Evolutionary conservation across 2,888 invertebrate genomes (phyloP).

Genomic region (Empis livida): DNA sequence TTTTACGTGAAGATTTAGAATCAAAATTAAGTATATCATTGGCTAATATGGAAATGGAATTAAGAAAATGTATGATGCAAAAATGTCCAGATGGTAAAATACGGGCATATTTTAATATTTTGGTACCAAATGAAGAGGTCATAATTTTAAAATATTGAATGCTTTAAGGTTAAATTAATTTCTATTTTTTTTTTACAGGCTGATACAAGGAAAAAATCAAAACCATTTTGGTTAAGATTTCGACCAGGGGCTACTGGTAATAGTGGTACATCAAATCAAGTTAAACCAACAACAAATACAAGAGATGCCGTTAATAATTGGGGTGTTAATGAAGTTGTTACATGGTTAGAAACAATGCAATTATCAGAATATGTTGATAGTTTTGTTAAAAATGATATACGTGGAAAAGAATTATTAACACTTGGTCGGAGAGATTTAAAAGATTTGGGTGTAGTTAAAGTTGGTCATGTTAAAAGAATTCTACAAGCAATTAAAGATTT

Average conservation of each 20-base stretch:
- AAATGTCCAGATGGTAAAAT: slow-evolving; percentile 32
- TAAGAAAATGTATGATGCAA: slow-evolving; percentile 50
- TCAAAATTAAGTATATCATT: slow-evolving; percentile 53
- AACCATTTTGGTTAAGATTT: slow-evolving; percentile 57
- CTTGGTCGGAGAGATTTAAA: slow-evolving; percentile 76
- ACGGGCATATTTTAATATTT: slow-evolving; percentile 32
- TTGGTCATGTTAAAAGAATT: slow-evolving; percentile 91
- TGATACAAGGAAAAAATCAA: slow-evolving; percentile 45
- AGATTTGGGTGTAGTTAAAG: slow-evolving; percentile 87
- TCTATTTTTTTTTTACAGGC: slow-evolving; percentile 17
- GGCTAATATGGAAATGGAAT: slow-evolving; percentile 56
- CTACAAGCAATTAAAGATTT: slow-evolving; percentile 84
- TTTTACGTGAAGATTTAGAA: slow-evolving; percentile 52
- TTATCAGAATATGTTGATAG: slow-evolving; percentile 84
- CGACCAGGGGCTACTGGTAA: slow-evolving; percentile 34
- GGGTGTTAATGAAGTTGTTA: slow-evolving; percentile 80
- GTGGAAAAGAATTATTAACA: slow-evolving; percentile 76
- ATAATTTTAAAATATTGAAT: neutral
- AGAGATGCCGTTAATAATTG: slow-evolving; percentile 50
- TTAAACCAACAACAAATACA: slow-evolving; percentile 26
- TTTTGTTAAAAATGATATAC: slow-evolving; percentile 82
- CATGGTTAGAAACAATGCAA: slow-evolving; percentile 81
- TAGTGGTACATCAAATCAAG: slow-evolving; percentile 23
- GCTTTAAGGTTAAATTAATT: neutral
- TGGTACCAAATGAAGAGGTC: slow-evolving; percentile 35